Evolutionary conservation across 2,113 vertebrate genomes (phyloP).

Genomic region (Gopherus evgoodei): DNA sequence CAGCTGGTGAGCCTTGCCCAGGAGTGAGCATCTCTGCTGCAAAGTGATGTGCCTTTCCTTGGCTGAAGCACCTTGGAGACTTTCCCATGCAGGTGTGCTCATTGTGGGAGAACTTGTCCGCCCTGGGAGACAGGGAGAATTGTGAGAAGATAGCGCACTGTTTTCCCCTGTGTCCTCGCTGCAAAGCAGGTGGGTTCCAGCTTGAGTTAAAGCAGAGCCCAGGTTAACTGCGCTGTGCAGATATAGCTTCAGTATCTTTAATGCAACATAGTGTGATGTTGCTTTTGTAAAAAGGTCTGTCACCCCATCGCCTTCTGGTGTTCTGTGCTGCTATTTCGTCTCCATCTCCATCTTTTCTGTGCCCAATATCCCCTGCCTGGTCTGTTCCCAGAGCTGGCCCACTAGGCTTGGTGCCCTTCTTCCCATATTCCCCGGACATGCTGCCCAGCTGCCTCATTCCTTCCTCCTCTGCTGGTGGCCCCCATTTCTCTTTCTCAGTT

Average conservation of each 20-base stretch:
- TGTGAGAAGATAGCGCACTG: background rate
- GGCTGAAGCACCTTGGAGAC: background rate
- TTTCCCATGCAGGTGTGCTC: background rate
- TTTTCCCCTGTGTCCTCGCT: background rate
- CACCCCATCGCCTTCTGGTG: background rate
- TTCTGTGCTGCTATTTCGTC: accelerated
- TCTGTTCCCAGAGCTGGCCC: accelerated
- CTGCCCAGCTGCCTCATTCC: background rate
- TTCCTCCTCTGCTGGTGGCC: background rate
- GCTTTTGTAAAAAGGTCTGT: background rate
- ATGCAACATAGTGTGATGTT: background rate
- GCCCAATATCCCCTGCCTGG: background rate
- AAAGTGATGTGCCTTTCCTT: background rate
- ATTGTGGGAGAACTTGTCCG: background rate
- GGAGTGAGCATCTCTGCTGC: too few relatives aligned
- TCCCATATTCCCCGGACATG: background rate
- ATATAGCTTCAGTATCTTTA: background rate
- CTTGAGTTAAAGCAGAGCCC: background rate
- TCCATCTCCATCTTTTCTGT: background rate
- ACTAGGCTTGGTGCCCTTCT: background rate
- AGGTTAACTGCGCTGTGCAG: background rate
- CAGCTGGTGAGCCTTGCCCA: background rate
- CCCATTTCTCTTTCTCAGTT: background rate
- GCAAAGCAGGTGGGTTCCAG: background rate
- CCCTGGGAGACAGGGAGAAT: background rate